Evolutionary conservation across 2,797 vertebrate species (phyloP).

Genomic region (Coregonus suidteri): DNA sequence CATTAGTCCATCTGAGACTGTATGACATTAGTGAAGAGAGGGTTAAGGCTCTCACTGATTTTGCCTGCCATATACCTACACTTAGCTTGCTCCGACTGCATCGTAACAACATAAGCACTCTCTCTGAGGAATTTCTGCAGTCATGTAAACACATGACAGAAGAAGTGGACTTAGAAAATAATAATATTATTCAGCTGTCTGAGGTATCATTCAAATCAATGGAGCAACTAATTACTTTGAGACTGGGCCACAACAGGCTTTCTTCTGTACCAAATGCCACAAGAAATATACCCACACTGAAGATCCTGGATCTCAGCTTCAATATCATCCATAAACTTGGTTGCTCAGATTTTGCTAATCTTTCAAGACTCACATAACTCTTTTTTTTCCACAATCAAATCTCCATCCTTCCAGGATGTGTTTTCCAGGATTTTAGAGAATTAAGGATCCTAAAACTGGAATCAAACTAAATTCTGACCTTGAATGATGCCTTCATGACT

Average conservation of each 20-base stretch:
- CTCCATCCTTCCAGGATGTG: neutral
- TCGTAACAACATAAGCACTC: slow-evolving; percentile 34
- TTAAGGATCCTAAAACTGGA: neutral
- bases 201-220: neutral
- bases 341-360: slow-evolving; percentile 4
- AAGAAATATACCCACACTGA: slow-evolving; percentile 4
- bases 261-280: neutral
- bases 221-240: neutral
- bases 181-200: slow-evolving; percentile 12
- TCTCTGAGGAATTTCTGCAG: slow-evolving; percentile 47
- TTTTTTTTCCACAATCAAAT: neutral
- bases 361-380: neutral
- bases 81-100: slow-evolving; percentile 58
- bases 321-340: neutral
- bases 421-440: neutral
- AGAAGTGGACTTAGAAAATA: slow-evolving; percentile 47
- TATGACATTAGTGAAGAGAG: too few relatives aligned
- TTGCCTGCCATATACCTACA: slow-evolving; percentile 68
- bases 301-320: neutral
- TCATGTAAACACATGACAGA: slow-evolving; percentile 54
- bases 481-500: neutral
- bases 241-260: neutral
- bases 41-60: slow-evolving; percentile 49
- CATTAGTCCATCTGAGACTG: slow-evolving; percentile 32
- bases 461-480: neutral